Evolutionary conservation across 2,888 invertebrate genomes (phyloP).

Genomic region (Spilosoma lubricipeda): DNA sequence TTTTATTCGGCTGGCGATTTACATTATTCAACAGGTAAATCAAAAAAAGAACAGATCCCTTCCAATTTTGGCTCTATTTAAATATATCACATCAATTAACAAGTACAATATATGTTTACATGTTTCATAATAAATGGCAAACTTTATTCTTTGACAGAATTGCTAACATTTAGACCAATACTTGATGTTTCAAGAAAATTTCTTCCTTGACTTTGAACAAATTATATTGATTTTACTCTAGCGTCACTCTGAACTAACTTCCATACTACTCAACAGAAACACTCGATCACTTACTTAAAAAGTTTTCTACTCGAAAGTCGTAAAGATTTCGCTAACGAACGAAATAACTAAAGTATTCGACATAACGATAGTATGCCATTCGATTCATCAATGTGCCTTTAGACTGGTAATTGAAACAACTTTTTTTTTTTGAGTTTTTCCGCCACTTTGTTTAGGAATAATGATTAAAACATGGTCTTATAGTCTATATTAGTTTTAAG

Average conservation of each 20-base stretch:
- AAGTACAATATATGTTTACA: no score
- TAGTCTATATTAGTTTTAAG: no score
- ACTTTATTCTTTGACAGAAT: no score
- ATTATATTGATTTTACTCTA: neutral
- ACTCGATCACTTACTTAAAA: constrained; percentile 7
- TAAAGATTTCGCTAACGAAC: constrained; percentile 7
- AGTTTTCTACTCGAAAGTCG: constrained; percentile 4
- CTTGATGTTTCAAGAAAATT: neutral
- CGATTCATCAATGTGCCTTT: neutral
- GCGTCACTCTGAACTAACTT: neutral
- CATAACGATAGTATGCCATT: neutral
- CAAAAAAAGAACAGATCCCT: no score
- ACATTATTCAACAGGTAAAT: no score
- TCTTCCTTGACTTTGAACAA: neutral
- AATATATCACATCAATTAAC: no score
- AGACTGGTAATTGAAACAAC: neutral
- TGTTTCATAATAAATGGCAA: no score
- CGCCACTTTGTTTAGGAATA: neutral
- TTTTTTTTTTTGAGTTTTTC: neutral
- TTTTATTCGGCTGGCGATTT: no score
- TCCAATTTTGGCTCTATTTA: no score
- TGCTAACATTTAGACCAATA: no score
- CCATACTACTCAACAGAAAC: neutral
- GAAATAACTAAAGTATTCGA: constrained; percentile 2
- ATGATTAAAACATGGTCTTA: neutral